phyloP scores from a whole-genome alignment of 2,113 vertebrate genomes.

The Hippocampus abdominalis region DNA sequence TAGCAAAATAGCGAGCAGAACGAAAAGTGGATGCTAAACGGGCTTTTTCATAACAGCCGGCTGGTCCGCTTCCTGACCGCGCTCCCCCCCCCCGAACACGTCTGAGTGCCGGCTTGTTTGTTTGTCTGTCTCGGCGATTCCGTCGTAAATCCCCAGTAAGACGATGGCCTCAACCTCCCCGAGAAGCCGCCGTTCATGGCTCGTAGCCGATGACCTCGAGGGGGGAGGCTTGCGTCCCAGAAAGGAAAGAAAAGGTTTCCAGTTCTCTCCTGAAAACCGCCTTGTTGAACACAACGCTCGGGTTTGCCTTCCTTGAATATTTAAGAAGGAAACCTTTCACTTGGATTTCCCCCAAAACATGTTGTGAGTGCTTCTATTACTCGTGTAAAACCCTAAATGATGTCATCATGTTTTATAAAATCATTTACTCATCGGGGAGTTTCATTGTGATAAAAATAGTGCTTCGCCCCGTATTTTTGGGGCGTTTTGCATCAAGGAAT shows the following conservation, averaged over 20 bases:
- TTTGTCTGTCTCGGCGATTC: conserved; percentile 29
- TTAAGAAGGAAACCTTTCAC: background rate
- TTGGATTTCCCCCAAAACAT: too few species aligned
- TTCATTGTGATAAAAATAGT: too few species aligned
- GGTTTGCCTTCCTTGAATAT: background rate
- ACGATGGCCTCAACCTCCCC: conserved; percentile 22
- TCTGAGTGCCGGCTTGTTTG: conserved; percentile 37
- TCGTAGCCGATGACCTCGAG: background rate
- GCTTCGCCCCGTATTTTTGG: too few species aligned
- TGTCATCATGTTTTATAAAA: too few species aligned
- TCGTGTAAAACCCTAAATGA: too few species aligned
- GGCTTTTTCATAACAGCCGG: conserved; percentile 42
- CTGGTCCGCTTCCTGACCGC: background rate
- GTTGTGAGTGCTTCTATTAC: too few species aligned
- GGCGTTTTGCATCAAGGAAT: too few species aligned
- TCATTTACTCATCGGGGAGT: too few species aligned
- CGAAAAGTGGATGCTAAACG: conserved; percentile 43
- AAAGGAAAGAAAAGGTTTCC: conserved; percentile 18
- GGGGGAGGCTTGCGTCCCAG: conserved; percentile 15
- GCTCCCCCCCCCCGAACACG: conserved; percentile 12
- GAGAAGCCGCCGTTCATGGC: conserved; percentile 20
- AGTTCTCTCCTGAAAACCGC: conserved; percentile 23
- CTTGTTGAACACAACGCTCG: conserved; percentile 20
- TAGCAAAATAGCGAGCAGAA: conserved; percentile 40
- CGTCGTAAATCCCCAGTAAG: conserved; percentile 1